Evolutionary conservation across 1,140 invertebrate genomes (phyloP).

Genomic region (Brachionus rotundiformis): DNA sequence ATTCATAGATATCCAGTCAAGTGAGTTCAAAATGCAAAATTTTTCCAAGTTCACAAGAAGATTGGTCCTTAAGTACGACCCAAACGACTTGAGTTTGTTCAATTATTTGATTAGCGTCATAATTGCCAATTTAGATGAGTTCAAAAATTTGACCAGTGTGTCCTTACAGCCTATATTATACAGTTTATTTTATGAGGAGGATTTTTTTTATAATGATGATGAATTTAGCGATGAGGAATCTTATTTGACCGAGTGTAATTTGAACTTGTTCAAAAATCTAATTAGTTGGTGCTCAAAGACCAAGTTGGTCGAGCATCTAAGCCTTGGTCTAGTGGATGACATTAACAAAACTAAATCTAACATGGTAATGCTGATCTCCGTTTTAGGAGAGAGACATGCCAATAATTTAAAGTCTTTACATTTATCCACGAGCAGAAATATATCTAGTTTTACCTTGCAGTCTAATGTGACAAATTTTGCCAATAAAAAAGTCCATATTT

Average conservation of each 20-base stretch:
- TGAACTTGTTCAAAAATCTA: constrained; percentile 10
- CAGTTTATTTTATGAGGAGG: constrained; percentile 19
- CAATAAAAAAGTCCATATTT: not conserved
- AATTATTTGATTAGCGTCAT: not conserved
- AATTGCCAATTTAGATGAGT: not conserved
- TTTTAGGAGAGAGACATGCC: not conserved
- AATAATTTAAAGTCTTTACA: not conserved
- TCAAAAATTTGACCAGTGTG: constrained; percentile 1
- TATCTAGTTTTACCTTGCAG: constrained; percentile 4
- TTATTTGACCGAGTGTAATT: constrained; percentile 10
- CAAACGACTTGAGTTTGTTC: constrained; percentile 37
- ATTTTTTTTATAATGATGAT: not conserved
- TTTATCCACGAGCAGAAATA: constrained; percentile 10
- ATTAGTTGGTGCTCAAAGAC: not conserved
- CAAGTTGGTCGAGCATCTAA: not conserved
- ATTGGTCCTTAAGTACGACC: constrained; percentile 39
- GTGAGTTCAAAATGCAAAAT: constrained; percentile 45
- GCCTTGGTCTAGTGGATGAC: constrained; percentile 25
- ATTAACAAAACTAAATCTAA: not conserved
- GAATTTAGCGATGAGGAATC: constrained; percentile 2
- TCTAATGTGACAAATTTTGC: not conserved
- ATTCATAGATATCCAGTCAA: constrained; percentile 8
- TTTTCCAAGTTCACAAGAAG: not conserved
- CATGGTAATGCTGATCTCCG: not conserved
- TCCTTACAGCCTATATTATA: constrained; percentile 21